Percentiles rank a stretch among this genome's conserved stretches.
Conservation (phyloP, 2,797 vertebrate species). For the Caiman crocodilus region DNA sequence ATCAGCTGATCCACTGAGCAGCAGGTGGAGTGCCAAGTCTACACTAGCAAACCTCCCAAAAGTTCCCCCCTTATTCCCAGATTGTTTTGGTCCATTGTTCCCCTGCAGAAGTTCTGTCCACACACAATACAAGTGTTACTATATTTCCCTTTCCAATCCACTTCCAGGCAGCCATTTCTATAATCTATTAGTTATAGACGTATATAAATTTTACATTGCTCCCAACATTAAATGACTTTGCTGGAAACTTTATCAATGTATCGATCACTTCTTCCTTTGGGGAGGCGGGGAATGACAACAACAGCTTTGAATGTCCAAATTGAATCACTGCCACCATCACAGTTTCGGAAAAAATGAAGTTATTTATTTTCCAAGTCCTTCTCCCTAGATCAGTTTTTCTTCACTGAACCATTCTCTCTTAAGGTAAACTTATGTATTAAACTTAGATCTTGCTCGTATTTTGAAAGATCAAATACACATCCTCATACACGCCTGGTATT, state of each 20-base stretch:
- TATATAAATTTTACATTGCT: neutral
- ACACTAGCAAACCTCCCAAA: neutral
- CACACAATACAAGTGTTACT: too few species aligned
- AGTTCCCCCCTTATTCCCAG: neutral
- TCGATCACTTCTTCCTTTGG: too few species aligned
- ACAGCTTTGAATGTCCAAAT: neutral
- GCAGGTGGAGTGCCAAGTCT: neutral
- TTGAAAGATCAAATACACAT: neutral
- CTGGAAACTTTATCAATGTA: too few species aligned
- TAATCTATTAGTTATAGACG: neutral
- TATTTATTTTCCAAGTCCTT: neutral
- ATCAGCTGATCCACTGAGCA: neutral
- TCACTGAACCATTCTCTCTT: neutral
- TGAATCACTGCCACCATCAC: neutral
- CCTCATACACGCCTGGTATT: neutral
- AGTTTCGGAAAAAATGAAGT: neutral
- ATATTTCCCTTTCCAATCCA: fast-evolving
- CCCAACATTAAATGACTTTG: fast-evolving
- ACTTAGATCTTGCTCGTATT: too few species aligned
- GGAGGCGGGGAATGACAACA: too few species aligned
- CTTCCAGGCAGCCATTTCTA: neutral
- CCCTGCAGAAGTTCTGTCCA: too few species aligned
- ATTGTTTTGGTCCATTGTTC: neutral
- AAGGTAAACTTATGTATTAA: neutral
- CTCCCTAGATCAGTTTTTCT: neutral